Conservation (phyloP, 2,888 invertebrate species). For the Volucella inflata region DNA sequence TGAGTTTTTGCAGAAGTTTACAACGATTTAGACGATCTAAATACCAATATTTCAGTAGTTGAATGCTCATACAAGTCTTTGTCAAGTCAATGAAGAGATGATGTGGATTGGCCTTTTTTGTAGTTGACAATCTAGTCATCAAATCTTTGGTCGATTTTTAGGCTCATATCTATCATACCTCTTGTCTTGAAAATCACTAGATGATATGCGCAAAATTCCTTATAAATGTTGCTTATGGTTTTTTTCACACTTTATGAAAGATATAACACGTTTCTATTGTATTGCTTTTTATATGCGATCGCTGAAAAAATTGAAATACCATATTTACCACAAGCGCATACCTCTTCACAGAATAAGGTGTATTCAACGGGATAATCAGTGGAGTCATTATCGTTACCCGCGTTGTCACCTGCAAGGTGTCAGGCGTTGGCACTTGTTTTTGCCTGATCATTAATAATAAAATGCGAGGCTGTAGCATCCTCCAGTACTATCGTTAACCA, state of each 20-base stretch:
- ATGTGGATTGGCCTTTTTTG: too few species aligned
- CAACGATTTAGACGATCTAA: too few species aligned
- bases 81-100: too few species aligned
- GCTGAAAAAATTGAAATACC: background rate
- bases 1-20: too few species aligned
- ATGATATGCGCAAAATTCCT: too few species aligned
- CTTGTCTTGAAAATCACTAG: too few species aligned
- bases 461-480: slow-evolving; percentile 10
- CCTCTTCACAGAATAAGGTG: slow-evolving; percentile 40
- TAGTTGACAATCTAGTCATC: too few species aligned
- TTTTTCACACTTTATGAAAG: background rate
- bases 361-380: slow-evolving; percentile 40
- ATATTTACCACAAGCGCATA: background rate
- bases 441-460: slow-evolving; percentile 36
- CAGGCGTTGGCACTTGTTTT: slow-evolving; percentile 57
- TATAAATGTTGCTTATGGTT: slow-evolving; percentile 28
- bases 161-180: too few species aligned
- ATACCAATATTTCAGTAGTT: too few species aligned
- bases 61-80: too few species aligned
- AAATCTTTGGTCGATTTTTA: too few species aligned
- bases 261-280: background rate
- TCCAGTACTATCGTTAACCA: slow-evolving; percentile 16
- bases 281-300: slow-evolving; percentile 40
- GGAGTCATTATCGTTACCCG: slow-evolving; percentile 69
- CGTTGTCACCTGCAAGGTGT: slow-evolving; percentile 68